Base-by-base conservation (phyloP, 23 tunicate genomes). In the Ascidia mentula region DNA sequence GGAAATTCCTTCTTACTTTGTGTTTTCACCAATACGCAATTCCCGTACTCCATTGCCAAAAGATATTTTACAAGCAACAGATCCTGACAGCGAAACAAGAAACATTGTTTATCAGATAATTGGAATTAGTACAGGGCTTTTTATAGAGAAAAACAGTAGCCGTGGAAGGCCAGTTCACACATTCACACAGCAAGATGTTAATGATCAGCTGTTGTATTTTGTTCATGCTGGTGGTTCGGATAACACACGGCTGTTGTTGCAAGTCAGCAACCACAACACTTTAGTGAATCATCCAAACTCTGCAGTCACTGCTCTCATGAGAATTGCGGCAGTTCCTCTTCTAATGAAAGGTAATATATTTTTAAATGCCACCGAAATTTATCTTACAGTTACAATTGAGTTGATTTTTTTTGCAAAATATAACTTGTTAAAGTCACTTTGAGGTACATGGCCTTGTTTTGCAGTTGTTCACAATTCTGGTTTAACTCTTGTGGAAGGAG, bases 101-200 rank as follows among this genome's bases (percentile, higher is more conserved):
- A 85, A 92, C 18, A 87, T 92, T 12, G 22, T 92, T n/a, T 92
- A 92, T 60, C 87, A 74, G 6, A 24, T 92, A 3, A 76, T 92
- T 3, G 85, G 78, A 17, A 69, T 74, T 36, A 85, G 87, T 13
- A 28, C 70, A 36, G 92, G 85, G 31, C 45, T 82, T 38, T 82
- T 74, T 46, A 46, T 92, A 31, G 91, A 87, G 28, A 65, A 82
- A 38, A 61, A 36, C 18, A 36, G 38, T 28, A 79, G 75, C 37
- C 77, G 82, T 1, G 89, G 89, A 15, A 59, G 89, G 38, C 84
- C 86, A 24, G 38, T 85, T 7, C n/a, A 38, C 13, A 33, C 31
- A 9, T 90, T 90, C 72, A 79, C 95, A 1, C 95, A 90, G 45
- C 37, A 61, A 1, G 89, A 90, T 36, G 18, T 90, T 15, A 60